Conservation (phyloP, 2,113 vertebrate species). For the Alligator sinensis region DNA sequence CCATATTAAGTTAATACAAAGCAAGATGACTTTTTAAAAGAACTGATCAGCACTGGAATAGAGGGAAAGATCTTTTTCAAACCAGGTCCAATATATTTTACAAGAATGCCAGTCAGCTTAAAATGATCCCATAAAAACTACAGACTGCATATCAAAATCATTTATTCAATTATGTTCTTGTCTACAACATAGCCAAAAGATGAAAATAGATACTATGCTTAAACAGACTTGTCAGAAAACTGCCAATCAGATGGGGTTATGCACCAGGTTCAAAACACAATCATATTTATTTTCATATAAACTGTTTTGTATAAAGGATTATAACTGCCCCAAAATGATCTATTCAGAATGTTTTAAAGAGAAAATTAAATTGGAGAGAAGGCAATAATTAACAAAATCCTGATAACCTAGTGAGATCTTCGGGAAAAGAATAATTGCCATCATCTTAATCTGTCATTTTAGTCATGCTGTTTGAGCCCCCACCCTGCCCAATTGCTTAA, state of each 20-base stretch:
- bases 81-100: neutral
- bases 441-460: neutral
- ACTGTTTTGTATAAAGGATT: neutral
- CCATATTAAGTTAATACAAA: neutral
- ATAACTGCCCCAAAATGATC: neutral
- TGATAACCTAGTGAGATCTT: neutral
- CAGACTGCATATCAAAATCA: neutral
- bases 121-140: neutral
- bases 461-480: neutral
- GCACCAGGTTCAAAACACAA: neutral
- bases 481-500: neutral
- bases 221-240: neutral
- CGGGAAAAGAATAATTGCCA: neutral
- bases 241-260: neutral
- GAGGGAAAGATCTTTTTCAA: neutral
- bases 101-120: neutral
- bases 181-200: neutral
- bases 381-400: neutral
- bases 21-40: neutral
- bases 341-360: neutral
- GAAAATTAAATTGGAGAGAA: neutral
- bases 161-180: neutral
- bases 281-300: neutral
- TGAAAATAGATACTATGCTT: neutral
- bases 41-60: neutral